Base-by-base conservation (phyloP, 2,888 invertebrate genomes). In the Deilephila porcellus region DNA sequence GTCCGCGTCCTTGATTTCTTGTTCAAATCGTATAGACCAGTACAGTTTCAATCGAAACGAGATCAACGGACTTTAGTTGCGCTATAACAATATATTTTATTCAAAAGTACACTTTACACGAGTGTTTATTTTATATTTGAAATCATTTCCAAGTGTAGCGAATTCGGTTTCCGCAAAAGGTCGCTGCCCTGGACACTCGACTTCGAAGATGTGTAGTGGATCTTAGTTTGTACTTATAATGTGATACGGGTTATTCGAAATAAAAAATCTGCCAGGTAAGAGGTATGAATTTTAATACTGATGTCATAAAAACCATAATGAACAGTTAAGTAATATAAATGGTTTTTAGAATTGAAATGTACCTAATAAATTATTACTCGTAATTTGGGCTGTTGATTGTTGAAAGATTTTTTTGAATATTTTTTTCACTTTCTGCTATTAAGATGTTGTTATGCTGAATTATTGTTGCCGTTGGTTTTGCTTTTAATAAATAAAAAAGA, bases 1-100 rank as follows among this genome's bases (percentile, higher is more conserved):
- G 70, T 71, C 29, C 75, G 73, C 85, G 88, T 89, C 86, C 89
- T 88, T 89, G 86, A 87, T 89, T 86, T 80, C 76, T 74, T 56
- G 37, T n/a, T 56, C 56, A 56, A 56, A 52, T 25, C 45, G 67
- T 64, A n/a, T 67, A 64, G 64, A 34, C 62, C 53, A 71, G 19
- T 53, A n/a, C 32, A 72, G 62, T 60, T 56, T 17, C 32, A 71
- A 60, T 52, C 34, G 63, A n/a, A 62, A 53, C 32, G 45, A 62
- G 60, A 62, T 72, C 62, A 62, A 17, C 45, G 29, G 45, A 52
- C 67, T 67, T 45, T 67, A 67, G 45, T 32, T 34, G 29, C 7
- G 56, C 17, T 29, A 64, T 64, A 20, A 64, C 14, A 45, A 52
- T 67, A 25, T 25, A 67, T 4, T 67, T 67, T 52, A 67, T 67